A percentile compares a stretch with the other conserved stretches of the same genome.
These are phyloP conservation scores for Neopelma chrysocephalum DNA, from an alignment of 2,797 vertebrate genomes.

Conservation along the genomic window DNA sequence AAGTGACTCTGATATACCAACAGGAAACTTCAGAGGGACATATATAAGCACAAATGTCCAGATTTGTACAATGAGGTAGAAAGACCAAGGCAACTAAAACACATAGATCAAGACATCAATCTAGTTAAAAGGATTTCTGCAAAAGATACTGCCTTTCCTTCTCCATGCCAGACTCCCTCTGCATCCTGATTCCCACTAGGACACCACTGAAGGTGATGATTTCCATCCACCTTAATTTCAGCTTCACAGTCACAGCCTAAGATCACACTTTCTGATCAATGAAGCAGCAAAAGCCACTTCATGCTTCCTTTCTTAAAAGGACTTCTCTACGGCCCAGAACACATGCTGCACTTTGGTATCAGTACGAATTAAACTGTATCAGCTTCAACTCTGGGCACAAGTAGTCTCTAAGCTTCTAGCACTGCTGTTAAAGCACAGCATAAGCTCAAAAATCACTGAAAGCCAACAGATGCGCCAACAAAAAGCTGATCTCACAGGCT, in stretches of 20 bases:
- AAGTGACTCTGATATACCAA: accelerated
- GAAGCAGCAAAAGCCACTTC: background rate
- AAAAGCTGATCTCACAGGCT: background rate
- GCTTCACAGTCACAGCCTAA: accelerated
- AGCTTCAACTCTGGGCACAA: background rate
- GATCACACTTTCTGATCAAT: background rate
- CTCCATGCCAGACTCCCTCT: background rate
- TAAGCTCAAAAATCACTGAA: background rate
- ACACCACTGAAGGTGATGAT: background rate
- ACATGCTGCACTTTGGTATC: accelerated
- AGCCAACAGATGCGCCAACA: background rate
- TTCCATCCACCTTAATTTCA: background rate
- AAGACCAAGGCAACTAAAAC: background rate
- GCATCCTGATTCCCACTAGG: background rate
- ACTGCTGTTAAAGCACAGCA: background rate
- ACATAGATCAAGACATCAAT: accelerated
- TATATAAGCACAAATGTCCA: background rate
- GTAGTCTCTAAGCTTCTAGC: background rate
- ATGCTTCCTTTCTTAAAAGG: background rate
- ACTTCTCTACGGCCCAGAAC: background rate
- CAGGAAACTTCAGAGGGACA: background rate
- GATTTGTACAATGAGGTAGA: background rate
- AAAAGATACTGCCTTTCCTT: background rate
- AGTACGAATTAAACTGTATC: background rate
- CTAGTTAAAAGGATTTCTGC: background rate